These are phyloP conservation scores for Fistularia commersonii DNA, from an alignment of 2,797 vertebrate genomes.

Conservation along the genomic window DNA sequence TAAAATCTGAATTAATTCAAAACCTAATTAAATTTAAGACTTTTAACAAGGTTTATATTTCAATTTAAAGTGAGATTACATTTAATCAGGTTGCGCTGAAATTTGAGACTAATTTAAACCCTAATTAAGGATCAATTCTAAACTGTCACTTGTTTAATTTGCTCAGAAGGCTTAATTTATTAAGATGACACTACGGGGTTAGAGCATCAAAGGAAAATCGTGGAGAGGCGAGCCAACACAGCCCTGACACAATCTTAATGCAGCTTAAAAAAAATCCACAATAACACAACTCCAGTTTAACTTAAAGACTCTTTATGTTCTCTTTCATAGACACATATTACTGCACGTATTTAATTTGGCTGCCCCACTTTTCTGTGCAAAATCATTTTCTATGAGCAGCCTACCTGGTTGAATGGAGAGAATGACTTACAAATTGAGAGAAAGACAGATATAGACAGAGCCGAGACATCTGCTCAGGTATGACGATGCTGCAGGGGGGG, in stretches of 20 bases:
- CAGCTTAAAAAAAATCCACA: slow-evolving; percentile 2
- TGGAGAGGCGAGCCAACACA: slow-evolving; percentile 22
- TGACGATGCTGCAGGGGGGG: slow-evolving; percentile 40
- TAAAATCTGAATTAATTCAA: slow-evolving; percentile 26
- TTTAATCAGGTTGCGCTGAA: slow-evolving; percentile 41
- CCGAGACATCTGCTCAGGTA: slow-evolving; percentile 54
- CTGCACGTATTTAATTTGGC: slow-evolving; percentile 8
- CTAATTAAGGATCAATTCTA: slow-evolving; percentile 51
- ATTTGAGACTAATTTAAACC: slow-evolving; percentile 44
- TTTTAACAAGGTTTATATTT: slow-evolving; percentile 38
- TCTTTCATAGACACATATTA: slow-evolving; percentile 3
- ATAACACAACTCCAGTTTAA: neutral
- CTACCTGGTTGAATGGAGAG: slow-evolving; percentile 16
- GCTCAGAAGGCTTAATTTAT: slow-evolving; percentile 43
- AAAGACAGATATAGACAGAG: slow-evolving; percentile 1
- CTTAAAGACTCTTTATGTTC: neutral
- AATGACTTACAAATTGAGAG: neutral
- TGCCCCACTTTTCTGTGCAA: slow-evolving; percentile 7
- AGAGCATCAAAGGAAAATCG: slow-evolving; percentile 25
- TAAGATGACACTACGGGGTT: slow-evolving; percentile 22
- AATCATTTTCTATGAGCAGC: slow-evolving; percentile 20
- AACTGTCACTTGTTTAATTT: slow-evolving; percentile 52
- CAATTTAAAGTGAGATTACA: slow-evolving; percentile 46
- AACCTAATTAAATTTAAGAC: slow-evolving; percentile 28
- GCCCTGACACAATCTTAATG: slow-evolving; percentile 11